Evolutionary conservation across 2,113 vertebrate species (phyloP).

Genomic region (Gyps fulvus): DNA sequence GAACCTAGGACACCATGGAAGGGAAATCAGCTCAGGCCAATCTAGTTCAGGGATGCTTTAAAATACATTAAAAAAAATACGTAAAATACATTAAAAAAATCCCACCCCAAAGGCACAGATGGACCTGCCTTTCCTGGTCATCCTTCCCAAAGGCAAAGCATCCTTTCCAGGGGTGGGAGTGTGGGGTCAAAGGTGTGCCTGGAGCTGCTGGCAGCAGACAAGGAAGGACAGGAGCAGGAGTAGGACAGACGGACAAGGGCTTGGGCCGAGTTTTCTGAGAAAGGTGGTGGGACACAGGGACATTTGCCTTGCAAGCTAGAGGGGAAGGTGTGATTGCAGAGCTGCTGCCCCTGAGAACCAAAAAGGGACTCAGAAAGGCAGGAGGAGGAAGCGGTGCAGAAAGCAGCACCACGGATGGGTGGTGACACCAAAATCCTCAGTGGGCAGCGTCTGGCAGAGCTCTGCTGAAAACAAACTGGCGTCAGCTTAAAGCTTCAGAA

Average conservation of each 20-base stretch:
- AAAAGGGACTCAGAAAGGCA: neutral
- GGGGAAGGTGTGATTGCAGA: no score
- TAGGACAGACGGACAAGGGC: neutral
- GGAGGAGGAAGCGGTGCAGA: no score
- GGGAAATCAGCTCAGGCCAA: neutral
- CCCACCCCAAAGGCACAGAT: neutral
- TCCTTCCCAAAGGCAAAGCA: neutral
- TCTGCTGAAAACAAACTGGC: neutral
- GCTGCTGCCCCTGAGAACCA: neutral
- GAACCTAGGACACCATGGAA: neutral
- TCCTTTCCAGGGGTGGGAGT: fast-evolving
- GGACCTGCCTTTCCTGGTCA: neutral
- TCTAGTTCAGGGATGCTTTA: neutral
- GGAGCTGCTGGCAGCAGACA: neutral
- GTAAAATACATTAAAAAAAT: no score
- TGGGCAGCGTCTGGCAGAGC: neutral
- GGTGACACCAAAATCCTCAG: neutral
- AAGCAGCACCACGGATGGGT: fast-evolving
- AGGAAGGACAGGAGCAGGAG: neutral
- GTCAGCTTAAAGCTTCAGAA: neutral
- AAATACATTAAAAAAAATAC: neutral
- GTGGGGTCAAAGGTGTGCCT: neutral
- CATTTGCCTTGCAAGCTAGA: neutral
- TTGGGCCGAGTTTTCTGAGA: neutral
- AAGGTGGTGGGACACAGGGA: fast-evolving